A percentile compares a stretch with the other conserved stretches of the same genome.
phyloP scores from a whole-genome alignment of 2,797 vertebrate species.

The Melanotaenia maccullochi region DNA sequence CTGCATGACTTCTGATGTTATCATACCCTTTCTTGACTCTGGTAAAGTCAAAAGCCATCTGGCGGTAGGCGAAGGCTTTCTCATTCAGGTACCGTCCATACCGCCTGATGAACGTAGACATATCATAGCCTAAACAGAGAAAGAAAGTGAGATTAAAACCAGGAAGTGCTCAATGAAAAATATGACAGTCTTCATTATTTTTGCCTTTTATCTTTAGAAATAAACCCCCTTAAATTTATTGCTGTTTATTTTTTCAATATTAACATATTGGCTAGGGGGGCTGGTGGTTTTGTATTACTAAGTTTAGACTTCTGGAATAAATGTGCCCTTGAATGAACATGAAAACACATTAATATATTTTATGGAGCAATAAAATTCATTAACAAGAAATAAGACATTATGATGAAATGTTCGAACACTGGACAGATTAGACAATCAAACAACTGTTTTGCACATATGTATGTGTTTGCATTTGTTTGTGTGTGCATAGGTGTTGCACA shows the following conservation, averaged over 20 bases:
- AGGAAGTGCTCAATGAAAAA: neutral
- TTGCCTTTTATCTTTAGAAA: too few relatives aligned
- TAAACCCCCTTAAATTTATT: too few relatives aligned
- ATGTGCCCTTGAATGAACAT: neutral
- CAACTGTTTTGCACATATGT: neutral
- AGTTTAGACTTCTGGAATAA: neutral
- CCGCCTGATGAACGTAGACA: constrained; percentile 99
- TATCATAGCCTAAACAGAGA: constrained; percentile 91
- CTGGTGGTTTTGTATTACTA: neutral
- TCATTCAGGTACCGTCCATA: constrained; percentile 99
- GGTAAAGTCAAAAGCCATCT: constrained; percentile 99
- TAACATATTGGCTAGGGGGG: too few relatives aligned
- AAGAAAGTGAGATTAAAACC: neutral
- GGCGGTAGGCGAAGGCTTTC: constrained; percentile 98
- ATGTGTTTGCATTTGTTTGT: too few relatives aligned
- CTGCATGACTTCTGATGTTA: neutral
- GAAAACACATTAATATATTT: neutral
- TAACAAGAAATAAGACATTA: neutral
- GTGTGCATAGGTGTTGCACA: too few relatives aligned
- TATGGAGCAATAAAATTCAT: neutral
- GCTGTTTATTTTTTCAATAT: too few relatives aligned
- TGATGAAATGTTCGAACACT: neutral
- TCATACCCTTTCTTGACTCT: constrained; percentile 98
- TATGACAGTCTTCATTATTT: neutral
- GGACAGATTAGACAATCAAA: neutral